These are phyloP conservation scores for Megalops atlanticus DNA, from an alignment of 2,113 vertebrate species.

Conservation along the genomic window DNA sequence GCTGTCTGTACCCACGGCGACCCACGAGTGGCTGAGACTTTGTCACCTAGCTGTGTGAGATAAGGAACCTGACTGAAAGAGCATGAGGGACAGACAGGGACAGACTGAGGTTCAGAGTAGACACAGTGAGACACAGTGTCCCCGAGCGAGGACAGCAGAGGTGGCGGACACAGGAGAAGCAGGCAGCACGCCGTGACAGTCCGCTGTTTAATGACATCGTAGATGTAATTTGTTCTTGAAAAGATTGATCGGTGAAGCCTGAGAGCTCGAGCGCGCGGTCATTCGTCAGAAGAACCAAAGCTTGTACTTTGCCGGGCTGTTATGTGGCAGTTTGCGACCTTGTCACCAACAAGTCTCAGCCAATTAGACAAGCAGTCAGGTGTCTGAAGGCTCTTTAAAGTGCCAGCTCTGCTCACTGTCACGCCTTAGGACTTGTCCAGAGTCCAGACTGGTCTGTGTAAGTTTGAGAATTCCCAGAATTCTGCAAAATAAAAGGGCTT, in stretches of 20 bases:
- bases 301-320: background rate
- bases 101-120: too few relatives aligned
- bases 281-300: background rate
- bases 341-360: background rate
- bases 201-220: background rate
- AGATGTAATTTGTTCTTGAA: background rate
- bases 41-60: too few relatives aligned
- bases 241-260: background rate
- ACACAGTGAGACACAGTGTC: too few relatives aligned
- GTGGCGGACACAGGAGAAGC: too few relatives aligned
- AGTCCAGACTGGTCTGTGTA: background rate
- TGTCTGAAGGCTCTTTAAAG: background rate
- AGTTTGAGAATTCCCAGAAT: background rate
- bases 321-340: too few relatives aligned
- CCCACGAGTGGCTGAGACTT: too few relatives aligned
- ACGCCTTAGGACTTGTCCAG: conserved; percentile 6
- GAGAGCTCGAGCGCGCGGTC: background rate
- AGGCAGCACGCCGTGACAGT: background rate
- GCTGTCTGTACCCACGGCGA: too few relatives aligned
- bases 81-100: too few relatives aligned
- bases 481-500: conserved; percentile 62
- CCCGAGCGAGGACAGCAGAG: background rate
- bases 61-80: too few relatives aligned
- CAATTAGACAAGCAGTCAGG: background rate
- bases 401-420: conserved; percentile 12